Percentiles rank a stretch among this genome's conserved stretches.
phyloP scores from a whole-genome alignment of 2,113 vertebrate genomes.

The Plotosus lineatus region DNA sequence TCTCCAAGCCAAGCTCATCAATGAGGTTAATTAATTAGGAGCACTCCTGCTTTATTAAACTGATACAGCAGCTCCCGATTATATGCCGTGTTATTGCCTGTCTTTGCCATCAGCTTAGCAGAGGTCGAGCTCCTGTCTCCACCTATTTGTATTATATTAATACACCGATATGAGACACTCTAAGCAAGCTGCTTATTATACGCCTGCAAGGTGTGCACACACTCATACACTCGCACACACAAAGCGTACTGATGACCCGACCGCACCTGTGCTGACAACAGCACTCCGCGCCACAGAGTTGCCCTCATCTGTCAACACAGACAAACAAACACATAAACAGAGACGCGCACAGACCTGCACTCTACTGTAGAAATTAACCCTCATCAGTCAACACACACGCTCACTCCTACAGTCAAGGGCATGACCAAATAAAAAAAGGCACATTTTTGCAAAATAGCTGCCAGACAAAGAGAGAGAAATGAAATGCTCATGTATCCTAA shows the following conservation, averaged over 20 bases:
- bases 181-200: conserved; percentile 41
- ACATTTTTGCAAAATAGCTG: conserved; percentile 36
- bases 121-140: conserved; percentile 42
- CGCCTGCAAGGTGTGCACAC: conserved; percentile 26
- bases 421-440: conserved; percentile 19
- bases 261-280: conserved; percentile 56
- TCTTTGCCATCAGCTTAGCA: conserved; percentile 49
- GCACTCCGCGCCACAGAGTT: conserved; percentile 48
- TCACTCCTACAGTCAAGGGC: conserved; percentile 23
- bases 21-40: conserved; percentile 48
- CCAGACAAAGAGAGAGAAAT: conserved; percentile 43
- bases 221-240: conserved; percentile 6
- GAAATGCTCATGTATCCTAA: conserved; percentile 16
- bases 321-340: conserved; percentile 40
- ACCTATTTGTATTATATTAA: conserved; percentile 53
- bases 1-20: conserved; percentile 42
- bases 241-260: conserved; percentile 50
- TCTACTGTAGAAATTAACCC: conserved; percentile 40
- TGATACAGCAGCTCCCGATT: conserved; percentile 19
- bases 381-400: conserved; percentile 46
- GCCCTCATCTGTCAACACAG: conserved; percentile 53
- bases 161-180: conserved; percentile 37
- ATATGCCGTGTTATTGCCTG: conserved; percentile 36
- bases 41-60: conserved; percentile 11
- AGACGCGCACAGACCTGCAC: conserved; percentile 17